Evolutionary conservation across 2,113 vertebrate genomes (phyloP).

Genomic region (Psittacara wagleri): DNA sequence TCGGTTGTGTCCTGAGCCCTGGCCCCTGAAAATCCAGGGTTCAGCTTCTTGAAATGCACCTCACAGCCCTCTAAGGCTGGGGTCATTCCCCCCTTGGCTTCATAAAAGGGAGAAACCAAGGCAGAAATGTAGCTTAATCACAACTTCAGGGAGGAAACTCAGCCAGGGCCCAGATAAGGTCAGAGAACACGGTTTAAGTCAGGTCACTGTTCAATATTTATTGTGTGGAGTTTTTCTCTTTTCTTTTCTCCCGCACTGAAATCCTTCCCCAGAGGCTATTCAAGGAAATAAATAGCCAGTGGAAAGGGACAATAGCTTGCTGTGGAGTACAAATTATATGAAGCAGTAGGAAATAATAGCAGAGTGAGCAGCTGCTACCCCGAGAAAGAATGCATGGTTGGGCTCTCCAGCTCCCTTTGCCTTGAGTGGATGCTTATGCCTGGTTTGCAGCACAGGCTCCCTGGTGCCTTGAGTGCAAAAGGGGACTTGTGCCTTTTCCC

Average conservation of each 20-base stretch:
- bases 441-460: neutral
- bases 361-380: constrained; percentile 51
- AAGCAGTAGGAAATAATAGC: constrained; percentile 68
- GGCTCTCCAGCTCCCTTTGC: constrained; percentile 17
- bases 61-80: neutral
- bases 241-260: constrained; percentile 39
- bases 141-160: neutral
- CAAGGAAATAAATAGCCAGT: constrained; percentile 67
- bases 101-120: neutral
- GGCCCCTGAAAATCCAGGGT: neutral
- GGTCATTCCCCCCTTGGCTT: neutral
- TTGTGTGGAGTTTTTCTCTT: constrained; percentile 48
- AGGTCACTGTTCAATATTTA: constrained; percentile 53
- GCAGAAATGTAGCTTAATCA: neutral
- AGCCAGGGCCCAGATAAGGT: neutral
- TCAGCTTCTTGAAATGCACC: neutral
- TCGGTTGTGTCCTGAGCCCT: neutral
- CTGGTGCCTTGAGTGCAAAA: neutral
- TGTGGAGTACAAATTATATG: constrained; percentile 66
- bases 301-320: constrained; percentile 61
- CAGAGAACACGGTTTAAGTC: constrained; percentile 45
- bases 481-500: neutral
- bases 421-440: neutral
- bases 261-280: constrained; percentile 67
- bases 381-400: neutral